These are phyloP conservation scores for Penaeus chinensis DNA, from an alignment of 1,140 invertebrate genomes.

Conservation along the genomic window DNA sequence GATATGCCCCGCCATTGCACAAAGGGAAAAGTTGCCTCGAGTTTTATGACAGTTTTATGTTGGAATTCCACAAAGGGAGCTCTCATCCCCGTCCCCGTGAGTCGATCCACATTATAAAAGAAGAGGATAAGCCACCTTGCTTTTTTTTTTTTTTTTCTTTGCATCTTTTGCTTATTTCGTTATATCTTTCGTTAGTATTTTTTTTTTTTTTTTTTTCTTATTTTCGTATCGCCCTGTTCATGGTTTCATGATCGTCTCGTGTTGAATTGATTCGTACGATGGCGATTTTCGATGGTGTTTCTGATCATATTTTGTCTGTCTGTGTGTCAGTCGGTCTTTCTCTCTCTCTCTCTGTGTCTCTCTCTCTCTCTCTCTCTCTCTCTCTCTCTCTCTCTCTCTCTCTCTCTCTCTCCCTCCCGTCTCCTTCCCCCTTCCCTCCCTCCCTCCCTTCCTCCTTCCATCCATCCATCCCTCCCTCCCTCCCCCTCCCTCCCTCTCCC, in stretches of 20 bases:
- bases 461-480: neutral
- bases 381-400: constrained; percentile 21
- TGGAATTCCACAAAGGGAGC: constrained; percentile 19
- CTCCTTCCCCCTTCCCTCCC: neutral
- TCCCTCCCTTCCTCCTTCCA: too few relatives aligned
- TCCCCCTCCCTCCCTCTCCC: neutral
- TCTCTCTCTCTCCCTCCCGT: constrained; percentile 3
- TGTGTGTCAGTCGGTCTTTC: neutral
- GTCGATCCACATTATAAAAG: too few relatives aligned
- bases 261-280: too few relatives aligned
- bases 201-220: too few relatives aligned
- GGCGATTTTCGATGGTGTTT: neutral
- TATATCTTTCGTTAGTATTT: too few relatives aligned
- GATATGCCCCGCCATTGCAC: neutral
- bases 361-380: neutral
- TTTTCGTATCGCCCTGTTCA: too few relatives aligned
- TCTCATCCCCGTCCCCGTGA: neutral
- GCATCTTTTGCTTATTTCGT: neutral
- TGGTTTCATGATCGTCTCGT: too few relatives aligned
- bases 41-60: constrained; percentile 35
- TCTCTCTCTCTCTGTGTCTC: constrained; percentile 14
- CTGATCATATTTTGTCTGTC: neutral
- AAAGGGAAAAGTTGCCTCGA: constrained; percentile 19
- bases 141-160: neutral
- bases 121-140: neutral